Base-by-base conservation (phyloP, 2,113 vertebrate species). In the Ptyas mucosa region DNA sequence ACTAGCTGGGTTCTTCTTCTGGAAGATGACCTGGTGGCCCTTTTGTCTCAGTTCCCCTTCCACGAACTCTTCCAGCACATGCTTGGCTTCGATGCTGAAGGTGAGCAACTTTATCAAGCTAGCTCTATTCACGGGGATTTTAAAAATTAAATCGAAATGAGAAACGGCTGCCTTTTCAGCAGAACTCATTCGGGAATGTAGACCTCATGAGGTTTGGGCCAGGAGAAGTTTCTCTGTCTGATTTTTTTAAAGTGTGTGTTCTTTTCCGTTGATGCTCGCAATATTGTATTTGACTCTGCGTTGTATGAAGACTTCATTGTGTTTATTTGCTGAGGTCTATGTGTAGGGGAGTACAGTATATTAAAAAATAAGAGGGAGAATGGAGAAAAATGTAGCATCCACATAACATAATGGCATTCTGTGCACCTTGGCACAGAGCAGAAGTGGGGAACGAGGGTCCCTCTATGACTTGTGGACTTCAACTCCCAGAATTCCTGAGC, bases 41-140 rank as follows among this genome's bases (percentile, higher is more conserved):
- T 99, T 9, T 97, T 99, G 89, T 98, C 98, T 92, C 99, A 99
- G 97, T 99, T 99, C 90, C 99, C 99, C 0, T 99, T 99, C 96
- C 98, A 98, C 95, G 98, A 99, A 87, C 98, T 99, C 89, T 99
- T 99, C 95, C 98, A 98, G 61, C 98, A 99, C 87, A 98, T 99
- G 95, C 98, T 99, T 26, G 99, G 99, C 3, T 98, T 99, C 97
- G 98, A 97, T n/a, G 96, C 97, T 92, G 97, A 98, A 97, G 99
- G 99, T 99, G 97, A 97, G 61, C 88, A 0, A 1, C 21, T 87
- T 12, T 52, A 7, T 90, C 0, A 87, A 54, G 21, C 39, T 18
- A 81, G 20, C 15, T 81, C 26, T 39, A 21, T 81, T 34, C 3
- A 9, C 34, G 2, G 8, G 2, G 18, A 21, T 39, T 58, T 81